Evolutionary conservation across 2,113 vertebrate genomes (phyloP), one percentile per base, ranked within the genome.

Genomic region (Siphamia tubifer): DNA sequence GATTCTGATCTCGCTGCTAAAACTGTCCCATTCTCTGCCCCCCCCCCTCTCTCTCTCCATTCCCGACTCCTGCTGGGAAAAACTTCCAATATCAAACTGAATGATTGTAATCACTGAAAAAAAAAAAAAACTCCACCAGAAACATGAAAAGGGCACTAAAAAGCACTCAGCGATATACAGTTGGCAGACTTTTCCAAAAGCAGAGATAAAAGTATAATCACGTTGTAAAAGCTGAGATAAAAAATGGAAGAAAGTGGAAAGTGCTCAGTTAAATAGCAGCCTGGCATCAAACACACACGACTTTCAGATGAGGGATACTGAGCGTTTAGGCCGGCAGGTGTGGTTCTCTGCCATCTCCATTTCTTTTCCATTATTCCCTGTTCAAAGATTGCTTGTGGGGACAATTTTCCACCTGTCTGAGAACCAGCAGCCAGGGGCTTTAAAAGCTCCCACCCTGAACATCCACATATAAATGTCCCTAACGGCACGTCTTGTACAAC

Each of bases 381-480:
- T 68, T 71, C 55, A 67, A 64, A 69, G 53, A 68, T 61, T 52
- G 68, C 77, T 85, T 43, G 36, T 58, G 60, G 75, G 65, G 73
- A 75, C 68, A 70, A 80, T 86, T 82, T 75, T 80, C 74, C 74
- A 86, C 74, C 77, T 77, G 77, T 67, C 79, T 66, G 62, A 77
- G 43, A 77, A 69, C 27, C 9, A 6, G 49, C 53, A 56, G 47
- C 51, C 52, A 38, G 24, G 20, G 34, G 25, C 38, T 68, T 17
- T 68, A 40, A 65, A 75, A 27, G 40, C 62, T 58, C 36, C 40
- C 44, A 24, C 2, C 36, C 52, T 32, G 30, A 54, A 55, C 60
- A 45, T 57, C 30, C 25, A 17, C 54, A 15, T 45, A 20, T 8
- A 66, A 35, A 43, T 4, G 1, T 52, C 51, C 64, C 30, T 21